phyloP scores from a whole-genome alignment of 1,140 invertebrate species.

The Drosophila pseudoobscura region DNA sequence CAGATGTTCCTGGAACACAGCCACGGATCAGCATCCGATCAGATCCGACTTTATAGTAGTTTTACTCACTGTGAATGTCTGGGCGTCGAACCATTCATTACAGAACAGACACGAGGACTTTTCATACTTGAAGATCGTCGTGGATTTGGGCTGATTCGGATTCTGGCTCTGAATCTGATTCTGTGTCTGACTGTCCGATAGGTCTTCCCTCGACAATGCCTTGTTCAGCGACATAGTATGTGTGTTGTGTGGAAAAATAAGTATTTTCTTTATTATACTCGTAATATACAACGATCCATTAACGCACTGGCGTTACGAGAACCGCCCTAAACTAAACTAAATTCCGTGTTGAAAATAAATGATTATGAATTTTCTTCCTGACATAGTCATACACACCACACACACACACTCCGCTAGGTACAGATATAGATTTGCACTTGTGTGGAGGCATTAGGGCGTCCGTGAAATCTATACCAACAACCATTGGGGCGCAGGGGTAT shows the following conservation, averaged over 20 bases:
- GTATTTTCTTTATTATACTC: background rate
- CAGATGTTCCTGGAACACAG: slow-evolving; percentile 85
- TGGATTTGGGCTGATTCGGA: slow-evolving; percentile 50
- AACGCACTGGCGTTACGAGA: slow-evolving; percentile 25
- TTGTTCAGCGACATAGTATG: slow-evolving; percentile 50
- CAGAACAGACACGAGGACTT: slow-evolving; percentile 86
- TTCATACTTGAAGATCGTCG: slow-evolving; percentile 78
- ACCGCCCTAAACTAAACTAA: slow-evolving; percentile 65
- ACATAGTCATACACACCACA: slow-evolving; percentile 16
- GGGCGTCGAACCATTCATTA: slow-evolving; percentile 85
- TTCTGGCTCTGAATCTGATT: slow-evolving; percentile 12
- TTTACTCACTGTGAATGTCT: slow-evolving; percentile 84
- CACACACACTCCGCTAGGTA: slow-evolving; percentile 25
- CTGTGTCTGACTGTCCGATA: slow-evolving; percentile 8
- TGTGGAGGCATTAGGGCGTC: slow-evolving; percentile 12
- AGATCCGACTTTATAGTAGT: background rate
- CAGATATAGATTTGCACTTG: slow-evolving; percentile 2
- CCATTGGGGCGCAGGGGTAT: too few species aligned
- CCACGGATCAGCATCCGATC: background rate
- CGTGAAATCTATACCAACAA: slow-evolving; percentile 22
- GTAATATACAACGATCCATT: background rate
- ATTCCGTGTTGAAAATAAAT: slow-evolving; percentile 44
- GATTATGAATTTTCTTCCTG: slow-evolving; percentile 59
- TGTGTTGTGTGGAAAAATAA: background rate
- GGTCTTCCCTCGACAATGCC: slow-evolving; percentile 5